Evolutionary conservation across 1,140 invertebrate genomes (phyloP).

Genomic region (Epicauta chinensis): DNA sequence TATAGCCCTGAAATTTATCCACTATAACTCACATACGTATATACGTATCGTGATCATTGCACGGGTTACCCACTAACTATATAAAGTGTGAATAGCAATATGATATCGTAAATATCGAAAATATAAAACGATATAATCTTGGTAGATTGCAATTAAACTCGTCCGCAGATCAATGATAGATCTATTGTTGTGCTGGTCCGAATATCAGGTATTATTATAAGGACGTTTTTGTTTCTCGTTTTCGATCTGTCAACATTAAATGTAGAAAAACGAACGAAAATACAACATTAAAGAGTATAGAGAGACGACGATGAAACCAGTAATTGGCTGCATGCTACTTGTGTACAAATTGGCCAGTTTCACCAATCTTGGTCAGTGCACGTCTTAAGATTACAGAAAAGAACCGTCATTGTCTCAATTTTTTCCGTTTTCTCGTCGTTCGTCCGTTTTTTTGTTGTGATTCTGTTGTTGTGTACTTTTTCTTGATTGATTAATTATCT

Average conservation of each 20-base stretch:
- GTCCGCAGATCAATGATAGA: conserved; percentile 35
- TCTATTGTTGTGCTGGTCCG: conserved; percentile 34
- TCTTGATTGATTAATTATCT: no score
- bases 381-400: background rate
- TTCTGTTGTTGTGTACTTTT: no score
- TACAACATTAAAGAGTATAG: background rate
- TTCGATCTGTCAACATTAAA: background rate
- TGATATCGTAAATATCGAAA: no score
- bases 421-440: no score
- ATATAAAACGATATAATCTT: no score
- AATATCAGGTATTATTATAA: conserved; percentile 23
- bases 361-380: conserved; percentile 14
- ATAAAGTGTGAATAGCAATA: no score
- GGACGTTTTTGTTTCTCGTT: no score
- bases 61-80: no score
- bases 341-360: conserved; percentile 18
- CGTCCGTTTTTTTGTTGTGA: no score
- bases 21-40: conserved; percentile 36
- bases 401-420: no score
- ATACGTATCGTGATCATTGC: conserved; percentile 20
- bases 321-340: conserved; percentile 10
- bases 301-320: conserved; percentile 2
- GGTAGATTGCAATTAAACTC: conserved; percentile 18
- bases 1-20: conserved; percentile 37
- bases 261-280: conserved; percentile 7